Evolutionary conservation across 2,113 vertebrate genomes (phyloP), one percentile per base, ranked within the genome.

Genomic region (Myxocyprinus asiaticus): DNA sequence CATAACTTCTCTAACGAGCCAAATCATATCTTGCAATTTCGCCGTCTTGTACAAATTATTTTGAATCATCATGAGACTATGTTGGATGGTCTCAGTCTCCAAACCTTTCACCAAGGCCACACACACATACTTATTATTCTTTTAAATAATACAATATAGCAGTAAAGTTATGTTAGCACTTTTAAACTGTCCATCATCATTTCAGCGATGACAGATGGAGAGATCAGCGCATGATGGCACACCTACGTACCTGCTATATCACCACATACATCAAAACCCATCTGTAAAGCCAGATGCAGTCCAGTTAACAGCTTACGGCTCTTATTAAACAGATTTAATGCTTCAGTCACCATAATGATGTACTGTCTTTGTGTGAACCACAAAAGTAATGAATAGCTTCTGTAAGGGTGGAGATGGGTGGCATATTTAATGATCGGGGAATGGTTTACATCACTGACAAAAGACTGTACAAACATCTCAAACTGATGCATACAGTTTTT

Each of bases 391-490:
- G 45, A 78, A 17, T 59, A 66, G 44, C 9, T 59, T 44, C 15
- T 8, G n/a, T 9, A 14, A 22, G 53, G 44, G 43, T 61, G 76
- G 55, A 73, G 70, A 22, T 58, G 53, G 65, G 53, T 77, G 64
- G 65, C 59, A 11, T 10, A 7, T 56, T 68, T 61, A 51, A 48
- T 48, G 47, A 59, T 10, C 11, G 5, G 55, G 44, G 8, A 78
- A 59, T 58, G 75, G 65, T 51, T 61, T 59, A 59, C 55, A 42
- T 78, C 77, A 63, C 42, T 45, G 33, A 65, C 59, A 79, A 50
- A 79, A 44, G 50, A 33, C 58, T 63, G 33, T 79, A 12, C 45
- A 71, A 79, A 70, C 45, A 78, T 69, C 33, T 78, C 45, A 48
- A 43, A 55, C 9, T 17, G 1, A 62, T 79, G 42, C 50, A 65